A percentile compares a stretch with the other conserved stretches of the same genome.
These are phyloP conservation scores for Drosophila murphyi DNA, from an alignment of 1,140 invertebrate species.

Conservation along the genomic window DNA sequence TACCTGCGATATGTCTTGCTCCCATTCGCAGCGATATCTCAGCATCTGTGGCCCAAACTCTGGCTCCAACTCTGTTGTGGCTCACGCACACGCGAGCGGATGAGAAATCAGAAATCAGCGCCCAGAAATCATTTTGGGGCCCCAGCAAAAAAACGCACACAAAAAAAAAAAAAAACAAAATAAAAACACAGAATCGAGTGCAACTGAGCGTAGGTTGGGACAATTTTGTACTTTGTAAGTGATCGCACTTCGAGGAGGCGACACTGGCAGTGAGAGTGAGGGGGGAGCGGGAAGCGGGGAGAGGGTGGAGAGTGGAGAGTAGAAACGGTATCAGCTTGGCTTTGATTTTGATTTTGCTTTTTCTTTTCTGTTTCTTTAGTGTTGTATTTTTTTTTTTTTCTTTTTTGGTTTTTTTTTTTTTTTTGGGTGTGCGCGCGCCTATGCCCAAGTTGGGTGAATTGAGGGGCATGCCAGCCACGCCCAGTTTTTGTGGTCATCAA, in stretches of 20 bases:
- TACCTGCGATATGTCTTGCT: conserved; percentile 74
- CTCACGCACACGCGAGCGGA: conserved; percentile 66
- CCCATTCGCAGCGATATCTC: conserved; percentile 67
- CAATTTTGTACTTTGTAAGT: conserved; percentile 79
- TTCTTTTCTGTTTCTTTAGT: conserved; percentile 16
- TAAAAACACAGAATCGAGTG: conserved; percentile 28
- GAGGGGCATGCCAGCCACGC: conserved; percentile 74
- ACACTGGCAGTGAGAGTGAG: background rate
- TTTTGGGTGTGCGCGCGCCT: conserved; percentile 62
- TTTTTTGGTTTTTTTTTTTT: conserved; percentile 16
- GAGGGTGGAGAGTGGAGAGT: background rate
- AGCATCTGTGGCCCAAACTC: conserved; percentile 41
- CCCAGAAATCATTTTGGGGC: conserved; percentile 50
- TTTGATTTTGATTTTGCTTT: conserved; percentile 43
- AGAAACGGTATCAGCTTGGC: conserved; percentile 18
- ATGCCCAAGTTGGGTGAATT: conserved; percentile 74
- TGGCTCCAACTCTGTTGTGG: conserved; percentile 14
- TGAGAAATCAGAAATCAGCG: conserved; percentile 61
- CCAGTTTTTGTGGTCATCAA: conserved; percentile 80
- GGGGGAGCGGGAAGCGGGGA: background rate
- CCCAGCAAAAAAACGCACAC: background rate
- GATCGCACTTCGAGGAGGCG: conserved; percentile 64
- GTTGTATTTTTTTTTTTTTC: conserved; percentile 3
- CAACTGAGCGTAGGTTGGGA: conserved; percentile 70
- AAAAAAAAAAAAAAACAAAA: background rate